Percentiles rank a stretch among this genome's conserved stretches.
Conservation (phyloP, 2,797 vertebrate species). For the Anableps anableps region DNA sequence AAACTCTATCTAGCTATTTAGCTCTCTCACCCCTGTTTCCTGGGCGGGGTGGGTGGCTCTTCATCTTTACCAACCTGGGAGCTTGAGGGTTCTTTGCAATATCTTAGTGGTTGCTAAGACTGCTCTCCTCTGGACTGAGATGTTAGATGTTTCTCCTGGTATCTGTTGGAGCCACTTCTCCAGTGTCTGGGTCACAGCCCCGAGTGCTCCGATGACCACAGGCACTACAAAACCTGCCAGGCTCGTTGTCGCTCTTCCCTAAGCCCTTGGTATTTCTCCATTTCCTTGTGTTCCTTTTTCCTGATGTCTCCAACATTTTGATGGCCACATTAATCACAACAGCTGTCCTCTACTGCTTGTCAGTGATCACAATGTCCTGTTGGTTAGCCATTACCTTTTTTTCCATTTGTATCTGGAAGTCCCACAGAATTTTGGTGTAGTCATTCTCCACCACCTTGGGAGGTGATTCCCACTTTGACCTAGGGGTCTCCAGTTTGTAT, state of each 20-base stretch:
- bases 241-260: background rate
- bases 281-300: background rate
- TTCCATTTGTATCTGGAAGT: background rate
- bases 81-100: background rate
- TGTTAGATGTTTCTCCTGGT: background rate
- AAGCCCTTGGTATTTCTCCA: background rate
- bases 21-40: background rate
- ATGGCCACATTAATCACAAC: background rate
- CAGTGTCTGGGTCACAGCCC: background rate
- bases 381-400: background rate
- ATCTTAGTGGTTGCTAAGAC: too few species aligned
- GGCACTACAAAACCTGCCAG: background rate
- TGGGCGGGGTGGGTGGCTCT: background rate
- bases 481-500: background rate
- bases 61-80: background rate
- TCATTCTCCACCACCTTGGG: background rate
- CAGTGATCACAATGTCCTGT: background rate
- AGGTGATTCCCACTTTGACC: background rate
- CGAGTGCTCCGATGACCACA: background rate
- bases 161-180: background rate
- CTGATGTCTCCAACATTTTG: background rate
- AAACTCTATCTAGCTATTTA: background rate
- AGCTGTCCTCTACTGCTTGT: too few species aligned
- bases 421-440: background rate
- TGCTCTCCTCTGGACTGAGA: background rate